Conservation (phyloP, 2,113 vertebrate species). For the Macrotis lagotis region DNA sequence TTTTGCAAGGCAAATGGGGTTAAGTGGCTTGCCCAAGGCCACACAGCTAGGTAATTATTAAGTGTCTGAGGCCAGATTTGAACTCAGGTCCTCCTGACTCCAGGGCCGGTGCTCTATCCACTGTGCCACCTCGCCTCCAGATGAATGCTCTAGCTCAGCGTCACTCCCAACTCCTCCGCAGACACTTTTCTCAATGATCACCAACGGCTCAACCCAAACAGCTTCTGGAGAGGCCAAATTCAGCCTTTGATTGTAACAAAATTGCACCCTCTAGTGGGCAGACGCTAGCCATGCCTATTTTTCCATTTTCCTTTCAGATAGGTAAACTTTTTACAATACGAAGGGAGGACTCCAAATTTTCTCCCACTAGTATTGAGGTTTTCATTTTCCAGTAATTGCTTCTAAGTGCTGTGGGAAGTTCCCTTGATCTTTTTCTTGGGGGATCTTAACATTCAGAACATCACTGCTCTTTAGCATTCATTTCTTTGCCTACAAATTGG, state of each 20-base stretch:
- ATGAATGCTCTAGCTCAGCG: not conserved
- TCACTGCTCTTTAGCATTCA: not conserved
- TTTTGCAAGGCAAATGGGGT: too few relatives aligned
- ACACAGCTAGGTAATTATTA: too few relatives aligned
- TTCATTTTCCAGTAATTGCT: not conserved
- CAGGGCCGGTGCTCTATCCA: too few relatives aligned
- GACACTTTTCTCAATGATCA: not conserved
- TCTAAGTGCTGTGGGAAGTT: not conserved
- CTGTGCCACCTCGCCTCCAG: too few relatives aligned
- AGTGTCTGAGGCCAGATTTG: too few relatives aligned
- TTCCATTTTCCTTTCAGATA: not conserved
- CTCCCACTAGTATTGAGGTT: not conserved
- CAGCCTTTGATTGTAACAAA: not conserved
- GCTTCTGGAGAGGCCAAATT: not conserved
- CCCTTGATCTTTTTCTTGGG: not conserved
- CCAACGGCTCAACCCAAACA: not conserved
- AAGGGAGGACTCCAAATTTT: not conserved
- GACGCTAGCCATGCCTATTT: not conserved
- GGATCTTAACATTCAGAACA: not conserved
- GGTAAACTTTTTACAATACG: not conserved
- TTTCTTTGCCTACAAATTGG: not conserved
- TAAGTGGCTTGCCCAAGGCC: too few relatives aligned
- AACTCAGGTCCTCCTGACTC: too few relatives aligned
- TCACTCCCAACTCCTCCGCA: not conserved
- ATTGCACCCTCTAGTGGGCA: not conserved